A percentile compares a stretch with the other conserved stretches of the same genome.
phyloP scores from a whole-genome alignment of 2,888 invertebrate genomes.

The Hylaea fasciaria region DNA sequence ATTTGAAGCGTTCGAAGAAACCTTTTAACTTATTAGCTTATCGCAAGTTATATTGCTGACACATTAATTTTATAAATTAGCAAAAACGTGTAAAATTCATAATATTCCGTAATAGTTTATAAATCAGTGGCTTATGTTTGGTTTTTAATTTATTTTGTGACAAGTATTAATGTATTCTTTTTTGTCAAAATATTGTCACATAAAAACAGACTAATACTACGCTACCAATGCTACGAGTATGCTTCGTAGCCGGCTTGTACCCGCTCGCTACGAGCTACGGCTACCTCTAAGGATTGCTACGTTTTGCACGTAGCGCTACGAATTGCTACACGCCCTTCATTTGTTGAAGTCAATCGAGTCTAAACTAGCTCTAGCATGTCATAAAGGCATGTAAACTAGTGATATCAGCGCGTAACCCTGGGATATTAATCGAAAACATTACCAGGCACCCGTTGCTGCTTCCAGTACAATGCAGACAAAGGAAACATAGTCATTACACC shows the following conservation, averaged over 20 bases:
- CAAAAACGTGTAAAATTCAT: no score
- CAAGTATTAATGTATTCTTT: no score
- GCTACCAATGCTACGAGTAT: no score
- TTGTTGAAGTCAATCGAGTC: constrained; percentile 54
- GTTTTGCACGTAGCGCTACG: constrained; percentile 42
- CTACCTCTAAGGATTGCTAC: constrained; percentile 39
- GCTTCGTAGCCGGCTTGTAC: constrained; percentile 17
- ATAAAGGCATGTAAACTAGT: constrained; percentile 43
- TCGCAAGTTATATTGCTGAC: no score
- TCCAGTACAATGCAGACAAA: constrained; percentile 51
- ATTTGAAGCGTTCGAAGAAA: no score
- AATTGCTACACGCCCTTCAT: constrained; percentile 50
- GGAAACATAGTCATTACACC: constrained; percentile 60
- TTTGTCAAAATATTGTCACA: no score
- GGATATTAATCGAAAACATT: constrained; percentile 62
- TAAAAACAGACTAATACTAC: not conserved
- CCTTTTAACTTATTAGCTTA: no score
- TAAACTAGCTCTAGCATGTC: constrained; percentile 35
- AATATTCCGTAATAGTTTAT: no score
- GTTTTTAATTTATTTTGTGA: no score
- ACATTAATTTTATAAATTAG: no score
- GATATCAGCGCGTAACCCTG: constrained; percentile 44
- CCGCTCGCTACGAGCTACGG: constrained; percentile 13
- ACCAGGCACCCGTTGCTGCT: constrained; percentile 41
- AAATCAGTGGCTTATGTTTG: no score